Base-by-base conservation (phyloP, 2,113 vertebrate species). In the Chrysemys picta region DNA sequence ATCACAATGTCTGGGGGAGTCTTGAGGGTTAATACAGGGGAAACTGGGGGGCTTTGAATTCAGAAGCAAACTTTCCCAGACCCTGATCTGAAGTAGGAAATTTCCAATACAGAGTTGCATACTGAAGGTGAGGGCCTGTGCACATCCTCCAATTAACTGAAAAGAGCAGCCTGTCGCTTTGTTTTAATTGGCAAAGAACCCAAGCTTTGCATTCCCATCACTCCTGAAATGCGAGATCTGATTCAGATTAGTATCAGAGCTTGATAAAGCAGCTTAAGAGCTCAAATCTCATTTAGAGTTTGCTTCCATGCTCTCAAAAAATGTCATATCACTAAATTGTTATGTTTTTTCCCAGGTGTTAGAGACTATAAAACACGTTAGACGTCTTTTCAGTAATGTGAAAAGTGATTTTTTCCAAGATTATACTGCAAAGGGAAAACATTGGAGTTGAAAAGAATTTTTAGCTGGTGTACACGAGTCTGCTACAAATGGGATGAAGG, bases 201-300 rank as follows among this genome's bases (percentile, higher is more conserved):
- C 10, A 31, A 52, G 78, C 53, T 93, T 90, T 96, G 89, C 91
- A 91, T 92, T 95, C 87, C 45, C 5, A n/a, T 91, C 95, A 53
- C 87, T 94, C 59, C 54, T 95, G 86, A 54, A 96, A 87, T 72
- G 89, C 57, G 82, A 96, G 86, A 95, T 94, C 87, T 89, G 89
- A 90, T 95, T 96, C 93, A 93, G 93, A 96, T 97, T 85, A 93
- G 88, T 89, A 95, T 87, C 87, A 91, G 93, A 84, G 42, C 50
- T 21, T 81, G 94, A 83, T 91, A 95, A 96, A 91, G 83, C 94
- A 97, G 94, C 92, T 93, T 97, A 96, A 96, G 89, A 97, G 96
- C 94, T 80, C 54, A 96, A 96, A 97, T 97, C 96, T 97, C 96
- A 97, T 97, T 98, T 96, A 95, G 89, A 94, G 95, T 94, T 95